These are phyloP conservation scores for Pseudomyrmex dendroicus DNA, from an alignment of 1,140 invertebrate genomes.

Conservation along the genomic window DNA sequence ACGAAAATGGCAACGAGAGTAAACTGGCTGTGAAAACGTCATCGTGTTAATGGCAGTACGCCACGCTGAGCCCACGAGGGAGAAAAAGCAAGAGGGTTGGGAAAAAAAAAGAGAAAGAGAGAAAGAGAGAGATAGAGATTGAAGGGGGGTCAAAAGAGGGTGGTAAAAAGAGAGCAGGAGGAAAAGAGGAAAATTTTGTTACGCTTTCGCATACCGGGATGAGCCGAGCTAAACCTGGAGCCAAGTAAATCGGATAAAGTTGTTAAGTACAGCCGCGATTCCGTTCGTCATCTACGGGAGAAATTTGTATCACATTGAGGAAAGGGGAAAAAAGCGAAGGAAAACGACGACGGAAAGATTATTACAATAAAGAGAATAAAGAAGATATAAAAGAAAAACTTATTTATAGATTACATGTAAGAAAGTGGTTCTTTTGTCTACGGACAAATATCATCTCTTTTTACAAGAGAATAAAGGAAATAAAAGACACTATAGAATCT, in stretches of 20 bases:
- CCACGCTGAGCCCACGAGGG: constrained; percentile 21
- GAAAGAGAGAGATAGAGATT: too few relatives aligned
- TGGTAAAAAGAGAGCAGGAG: background rate
- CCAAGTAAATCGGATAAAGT: constrained; percentile 46
- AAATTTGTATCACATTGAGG: constrained; percentile 27
- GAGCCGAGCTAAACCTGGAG: background rate
- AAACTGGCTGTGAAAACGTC: constrained; percentile 46
- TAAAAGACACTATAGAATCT: background rate
- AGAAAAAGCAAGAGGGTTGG: background rate
- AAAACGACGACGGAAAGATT: background rate
- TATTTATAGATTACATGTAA: too few relatives aligned
- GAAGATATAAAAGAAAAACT: too few relatives aligned
- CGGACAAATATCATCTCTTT: too few relatives aligned
- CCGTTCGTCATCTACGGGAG: constrained; percentile 25
- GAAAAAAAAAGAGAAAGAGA: background rate
- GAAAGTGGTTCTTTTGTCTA: too few relatives aligned
- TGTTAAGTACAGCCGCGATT: constrained; percentile 38
- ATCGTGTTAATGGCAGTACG: constrained; percentile 45
- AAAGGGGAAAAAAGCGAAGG: background rate
- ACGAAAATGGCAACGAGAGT: constrained; percentile 38
- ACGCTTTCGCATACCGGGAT: background rate
- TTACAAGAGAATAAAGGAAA: background rate
- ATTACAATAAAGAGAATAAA: too few relatives aligned
- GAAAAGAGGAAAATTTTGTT: constrained; percentile 57
- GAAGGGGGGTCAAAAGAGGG: too few relatives aligned